Evolutionary conservation across 2,888 invertebrate genomes (phyloP).

Genomic region (Caenorhabditis japonica): DNA sequence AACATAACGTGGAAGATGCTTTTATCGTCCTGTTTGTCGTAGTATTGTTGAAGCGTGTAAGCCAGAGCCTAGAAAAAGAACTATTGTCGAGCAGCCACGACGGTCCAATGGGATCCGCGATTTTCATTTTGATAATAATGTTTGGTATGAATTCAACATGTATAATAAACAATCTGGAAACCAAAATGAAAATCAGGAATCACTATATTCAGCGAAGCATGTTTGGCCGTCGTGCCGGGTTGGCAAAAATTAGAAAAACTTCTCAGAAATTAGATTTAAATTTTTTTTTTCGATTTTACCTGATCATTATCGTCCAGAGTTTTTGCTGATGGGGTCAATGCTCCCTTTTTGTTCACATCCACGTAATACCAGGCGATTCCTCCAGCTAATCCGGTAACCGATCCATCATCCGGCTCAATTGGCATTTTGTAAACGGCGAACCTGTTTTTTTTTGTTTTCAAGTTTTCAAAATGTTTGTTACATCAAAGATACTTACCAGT

Average conservation of each 20-base stretch:
- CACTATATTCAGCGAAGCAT: neutral
- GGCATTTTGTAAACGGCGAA: conserved; percentile 72
- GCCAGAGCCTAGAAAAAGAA: conserved; percentile 66
- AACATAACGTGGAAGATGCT: conserved; percentile 81
- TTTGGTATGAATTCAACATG: too few species aligned
- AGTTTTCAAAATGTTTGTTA: neutral
- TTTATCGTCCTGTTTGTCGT: conserved; percentile 59
- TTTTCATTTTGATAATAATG: too few species aligned
- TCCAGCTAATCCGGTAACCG: conserved; percentile 56
- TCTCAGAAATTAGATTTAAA: neutral
- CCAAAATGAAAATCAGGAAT: too few species aligned
- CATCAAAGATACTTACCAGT: conserved; percentile 59
- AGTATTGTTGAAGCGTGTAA: conserved; percentile 71
- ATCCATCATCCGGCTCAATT: conserved; percentile 60
- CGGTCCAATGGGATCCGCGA: too few species aligned
- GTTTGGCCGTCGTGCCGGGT: too few species aligned
- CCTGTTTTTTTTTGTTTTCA: conserved; percentile 35
- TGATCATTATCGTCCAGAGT: conserved; percentile 61
- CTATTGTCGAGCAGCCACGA: too few species aligned
- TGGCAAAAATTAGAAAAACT: neutral
- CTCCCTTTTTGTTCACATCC: conserved; percentile 63
- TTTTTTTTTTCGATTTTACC: too few species aligned
- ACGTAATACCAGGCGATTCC: conserved; percentile 71
- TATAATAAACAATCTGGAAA: too few species aligned
- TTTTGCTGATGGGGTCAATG: conserved; percentile 60